Percentiles rank a stretch among this genome's conserved stretches.
Evolutionary conservation across 2,888 invertebrate species (phyloP).

Genomic region (Anarsia innoxiella): DNA sequence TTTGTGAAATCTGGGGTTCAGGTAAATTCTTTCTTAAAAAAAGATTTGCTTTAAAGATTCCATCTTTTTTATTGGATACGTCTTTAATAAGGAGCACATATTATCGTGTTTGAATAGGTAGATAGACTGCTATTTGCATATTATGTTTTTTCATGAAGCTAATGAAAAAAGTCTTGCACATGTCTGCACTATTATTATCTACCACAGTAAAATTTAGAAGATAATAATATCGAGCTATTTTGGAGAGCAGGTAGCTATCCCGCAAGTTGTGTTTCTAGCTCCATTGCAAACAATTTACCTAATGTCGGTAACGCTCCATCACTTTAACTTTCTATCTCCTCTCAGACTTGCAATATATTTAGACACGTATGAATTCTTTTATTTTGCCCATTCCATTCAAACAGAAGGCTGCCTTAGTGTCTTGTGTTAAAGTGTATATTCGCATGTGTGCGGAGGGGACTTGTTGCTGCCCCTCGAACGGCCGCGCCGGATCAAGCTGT

Average conservation of each 20-base stretch:
- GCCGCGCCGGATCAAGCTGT: constrained; percentile 64
- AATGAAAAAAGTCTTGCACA: too few species aligned
- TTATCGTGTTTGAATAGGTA: too few species aligned
- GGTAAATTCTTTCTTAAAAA: too few species aligned
- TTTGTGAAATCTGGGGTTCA: neutral
- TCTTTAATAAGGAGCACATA: too few species aligned
- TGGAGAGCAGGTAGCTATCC: too few species aligned
- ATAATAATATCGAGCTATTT: too few species aligned
- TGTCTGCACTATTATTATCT: too few species aligned
- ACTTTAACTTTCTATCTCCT: constrained; percentile 51
- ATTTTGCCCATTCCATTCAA: constrained; percentile 23
- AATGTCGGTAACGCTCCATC: constrained; percentile 49
- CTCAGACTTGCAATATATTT: constrained; percentile 34
- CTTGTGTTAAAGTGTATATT: constrained; percentile 39
- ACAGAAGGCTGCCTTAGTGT: constrained; percentile 35
- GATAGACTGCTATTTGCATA: too few species aligned
- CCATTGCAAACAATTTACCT: constrained; percentile 38
- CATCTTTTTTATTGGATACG: too few species aligned
- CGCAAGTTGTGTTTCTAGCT: constrained; percentile 22
- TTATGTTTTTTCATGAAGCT: too few species aligned
- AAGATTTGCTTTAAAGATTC: too few species aligned
- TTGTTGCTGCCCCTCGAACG: constrained; percentile 63
- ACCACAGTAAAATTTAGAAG: too few species aligned
- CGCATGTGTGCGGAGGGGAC: constrained; percentile 37
- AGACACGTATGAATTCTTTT: constrained; percentile 48